Percentiles rank a stretch among this genome's conserved stretches.
These are phyloP conservation scores for Nephrotoma guestfalica DNA, from an alignment of 2,888 invertebrate genomes.

Conservation along the genomic window DNA sequence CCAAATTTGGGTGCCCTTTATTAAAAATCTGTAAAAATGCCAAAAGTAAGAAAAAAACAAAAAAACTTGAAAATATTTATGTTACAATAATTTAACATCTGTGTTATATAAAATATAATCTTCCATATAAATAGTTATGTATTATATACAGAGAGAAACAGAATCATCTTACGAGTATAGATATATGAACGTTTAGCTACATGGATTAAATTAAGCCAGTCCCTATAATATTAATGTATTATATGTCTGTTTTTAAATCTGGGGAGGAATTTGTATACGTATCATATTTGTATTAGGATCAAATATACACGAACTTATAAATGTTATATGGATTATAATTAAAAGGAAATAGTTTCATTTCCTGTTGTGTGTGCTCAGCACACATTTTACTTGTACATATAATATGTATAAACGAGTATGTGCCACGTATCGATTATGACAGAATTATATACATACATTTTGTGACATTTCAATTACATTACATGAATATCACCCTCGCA, in stretches of 20 bases:
- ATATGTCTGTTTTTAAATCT: neutral
- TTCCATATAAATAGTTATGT: neutral
- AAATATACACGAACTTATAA: neutral
- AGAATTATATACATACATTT: neutral
- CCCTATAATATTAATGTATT: neutral
- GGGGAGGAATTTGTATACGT: neutral
- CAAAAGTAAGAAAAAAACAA: neutral
- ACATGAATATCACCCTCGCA: neutral
- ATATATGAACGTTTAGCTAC: neutral
- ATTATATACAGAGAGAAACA: neutral
- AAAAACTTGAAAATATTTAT: neutral
- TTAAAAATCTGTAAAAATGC: slow-evolving; percentile 10
- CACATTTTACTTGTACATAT: neutral
- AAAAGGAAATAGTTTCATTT: neutral
- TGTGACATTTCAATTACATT: neutral
- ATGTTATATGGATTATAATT: neutral
- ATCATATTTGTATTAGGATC: neutral
- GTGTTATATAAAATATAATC: neutral
- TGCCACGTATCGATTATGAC: neutral
- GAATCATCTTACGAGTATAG: neutral
- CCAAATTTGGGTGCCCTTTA: slow-evolving; percentile 10
- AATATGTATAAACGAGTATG: neutral
- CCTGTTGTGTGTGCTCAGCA: neutral
- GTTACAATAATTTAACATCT: neutral
- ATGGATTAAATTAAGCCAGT: neutral